Evolutionary conservation across 37 sponge, comb jelly and placozoan genomes (phyloP), one percentile per base, ranked within the genome.

Genomic region (Spongilla lacustris): DNA sequence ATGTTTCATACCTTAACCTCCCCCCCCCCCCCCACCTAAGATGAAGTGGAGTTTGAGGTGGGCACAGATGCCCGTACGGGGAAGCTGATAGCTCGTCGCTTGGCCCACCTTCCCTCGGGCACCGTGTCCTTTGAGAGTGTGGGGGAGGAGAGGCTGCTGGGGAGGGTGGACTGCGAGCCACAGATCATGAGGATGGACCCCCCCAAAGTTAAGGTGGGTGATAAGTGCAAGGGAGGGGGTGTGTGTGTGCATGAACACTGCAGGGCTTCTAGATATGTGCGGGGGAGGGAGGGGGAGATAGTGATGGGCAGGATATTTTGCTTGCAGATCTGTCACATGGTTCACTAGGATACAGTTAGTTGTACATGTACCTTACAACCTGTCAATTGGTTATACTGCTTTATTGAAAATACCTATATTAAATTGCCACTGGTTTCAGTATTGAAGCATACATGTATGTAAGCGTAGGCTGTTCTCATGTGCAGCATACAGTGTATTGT

Each of bases 41-140:
- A 92, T 83, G 92, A 92, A 66, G 84, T 92, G 69, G 92, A 92
- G 88, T 92, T 84, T 87, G 92, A 87, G 70, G 88, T 80, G 24
- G 78, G 80, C 22, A 83, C 84, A 50, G 87, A 87, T 68, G n/a
- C 83, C 30, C 58, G 83, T 1, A 88, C 82, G 21, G 75, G 84
- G 23, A 92, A 92, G 81, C 83, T 87, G 41, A 92, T 87, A 21
- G 92, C 92, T 24, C 88, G 87, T 23, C 86, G 86, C 12, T n/a
- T 92, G 74, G 88, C 83, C 10, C 68, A 25, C 4, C 88, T 92
- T 6, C 85, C 92, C 13, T 50, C 84, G 27, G 92, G 92, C 4
- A 92, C 88, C 21, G 83, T 92, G 32, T 74, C 88, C 50, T 88
- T 88, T 38, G 89, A 88, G 83, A 82, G 83, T 73, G 71, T 88